phyloP scores from a whole-genome alignment of 2,797 vertebrate genomes.

The Sebastes flavidus region DNA sequence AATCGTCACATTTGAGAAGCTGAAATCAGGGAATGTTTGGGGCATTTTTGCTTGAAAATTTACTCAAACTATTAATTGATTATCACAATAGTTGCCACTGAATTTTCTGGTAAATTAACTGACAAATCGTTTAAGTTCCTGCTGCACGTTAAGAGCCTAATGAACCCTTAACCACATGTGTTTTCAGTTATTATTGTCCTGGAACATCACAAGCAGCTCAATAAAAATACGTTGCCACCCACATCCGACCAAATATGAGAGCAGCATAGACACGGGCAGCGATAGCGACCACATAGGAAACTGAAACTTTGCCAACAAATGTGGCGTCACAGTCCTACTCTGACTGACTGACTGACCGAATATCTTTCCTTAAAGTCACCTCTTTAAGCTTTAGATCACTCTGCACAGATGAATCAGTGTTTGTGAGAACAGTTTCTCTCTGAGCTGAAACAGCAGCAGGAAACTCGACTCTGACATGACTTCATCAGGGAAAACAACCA shows the following conservation, averaged over 20 bases:
- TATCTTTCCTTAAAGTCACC: not conserved
- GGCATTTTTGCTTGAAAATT: not conserved
- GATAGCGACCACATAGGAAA: not conserved
- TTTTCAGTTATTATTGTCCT: not conserved
- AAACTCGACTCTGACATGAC: slow-evolving; percentile 10
- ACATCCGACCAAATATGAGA: not conserved
- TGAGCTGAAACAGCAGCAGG: slow-evolving; percentile 1
- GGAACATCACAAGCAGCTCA: not conserved
- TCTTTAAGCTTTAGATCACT: not conserved
- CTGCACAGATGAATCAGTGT: not conserved
- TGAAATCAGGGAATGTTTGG: not conserved
- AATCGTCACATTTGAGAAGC: not conserved
- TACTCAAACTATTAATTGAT: not conserved
- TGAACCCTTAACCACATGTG: not conserved
- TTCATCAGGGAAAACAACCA: slow-evolving; percentile 10
- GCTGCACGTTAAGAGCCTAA: not conserved
- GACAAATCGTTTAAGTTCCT: not conserved
- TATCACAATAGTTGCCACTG: not conserved
- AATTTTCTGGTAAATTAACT: not conserved
- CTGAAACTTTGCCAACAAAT: not conserved
- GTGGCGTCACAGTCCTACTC: not conserved
- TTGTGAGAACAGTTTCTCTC: not conserved
- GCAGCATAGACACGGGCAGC: not conserved
- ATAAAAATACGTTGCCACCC: not conserved
- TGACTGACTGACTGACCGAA: not conserved